Conservation (phyloP, 2,888 invertebrate species). For the Alloscopus bannaensis region DNA sequence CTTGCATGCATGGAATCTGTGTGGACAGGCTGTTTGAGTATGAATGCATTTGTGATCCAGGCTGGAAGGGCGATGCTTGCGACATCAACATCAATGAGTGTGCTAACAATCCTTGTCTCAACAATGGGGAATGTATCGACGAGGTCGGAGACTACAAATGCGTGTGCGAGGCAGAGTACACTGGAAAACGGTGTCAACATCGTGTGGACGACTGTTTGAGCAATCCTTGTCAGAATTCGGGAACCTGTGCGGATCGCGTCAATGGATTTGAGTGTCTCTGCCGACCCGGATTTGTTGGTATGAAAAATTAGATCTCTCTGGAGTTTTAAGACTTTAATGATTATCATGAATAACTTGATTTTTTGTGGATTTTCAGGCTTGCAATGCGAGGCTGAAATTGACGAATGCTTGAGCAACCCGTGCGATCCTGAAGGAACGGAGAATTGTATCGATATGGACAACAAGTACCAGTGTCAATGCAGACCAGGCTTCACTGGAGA, state of each 20-base stretch:
- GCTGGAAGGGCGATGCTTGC: constrained; percentile 91
- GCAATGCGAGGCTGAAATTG: constrained; percentile 95
- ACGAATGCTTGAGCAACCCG: constrained; percentile 93
- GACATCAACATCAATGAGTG: constrained; percentile 95
- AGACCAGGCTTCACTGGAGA: constrained; percentile 90
- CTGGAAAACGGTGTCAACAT: constrained; percentile 95
- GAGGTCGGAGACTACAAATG: constrained; percentile 89
- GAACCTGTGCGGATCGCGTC: constrained; percentile 89
- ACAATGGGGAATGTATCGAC: constrained; percentile 94
- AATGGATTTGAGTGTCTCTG: constrained; percentile 96
- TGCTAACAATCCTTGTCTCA: constrained; percentile 89
- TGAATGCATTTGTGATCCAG: constrained; percentile 93
- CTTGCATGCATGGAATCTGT: constrained; percentile 95
- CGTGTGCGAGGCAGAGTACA: constrained; percentile 94
- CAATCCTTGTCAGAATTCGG: constrained; percentile 94
- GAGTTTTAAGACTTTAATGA: too few species aligned
- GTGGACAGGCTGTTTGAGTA: constrained; percentile 91
- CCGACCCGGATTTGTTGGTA: constrained; percentile 89
- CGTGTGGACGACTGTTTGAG: constrained; percentile 93
- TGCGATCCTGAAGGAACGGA: constrained; percentile 94
- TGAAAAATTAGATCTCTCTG: too few species aligned
- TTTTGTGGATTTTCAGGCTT: constrained; percentile 79
- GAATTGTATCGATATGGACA: constrained; percentile 90
- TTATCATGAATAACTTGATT: constrained; percentile 22
- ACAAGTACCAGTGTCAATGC: constrained; percentile 91